A percentile compares a stretch with the other conserved stretches of the same genome.
These are phyloP conservation scores for Kryptopterus vitreolus DNA, from an alignment of 2,797 vertebrate species.

Conservation along the genomic window DNA sequence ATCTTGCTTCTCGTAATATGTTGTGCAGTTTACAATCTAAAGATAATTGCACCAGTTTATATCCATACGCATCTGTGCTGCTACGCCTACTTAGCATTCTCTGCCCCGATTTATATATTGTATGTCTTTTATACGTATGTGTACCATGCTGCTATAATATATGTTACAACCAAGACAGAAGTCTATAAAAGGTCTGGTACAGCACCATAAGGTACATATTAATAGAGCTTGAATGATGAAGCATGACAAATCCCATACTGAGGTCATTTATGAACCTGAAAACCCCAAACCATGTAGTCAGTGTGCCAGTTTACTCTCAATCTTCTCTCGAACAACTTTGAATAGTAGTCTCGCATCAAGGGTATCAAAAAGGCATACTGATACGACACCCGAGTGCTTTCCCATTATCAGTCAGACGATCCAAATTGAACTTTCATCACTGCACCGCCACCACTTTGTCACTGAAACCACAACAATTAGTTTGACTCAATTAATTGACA, in stretches of 20 bases:
- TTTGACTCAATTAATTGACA: conserved; percentile 51
- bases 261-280: not conserved
- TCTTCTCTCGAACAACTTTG: not conserved
- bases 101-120: not conserved
- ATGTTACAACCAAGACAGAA: not conserved
- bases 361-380: conserved; percentile 45
- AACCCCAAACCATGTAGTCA: not conserved
- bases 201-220: not conserved
- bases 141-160: not conserved
- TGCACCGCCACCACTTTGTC: conserved; percentile 45
- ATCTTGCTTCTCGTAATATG: not conserved
- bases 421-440: conserved; percentile 56
- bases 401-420: conserved; percentile 37
- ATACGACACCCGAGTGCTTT: conserved; percentile 42
- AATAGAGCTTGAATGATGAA: not conserved
- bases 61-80: not conserved
- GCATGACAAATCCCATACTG: not conserved
- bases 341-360: not conserved
- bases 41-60: not conserved
- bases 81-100: not conserved
- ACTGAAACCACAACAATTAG: conserved; percentile 52
- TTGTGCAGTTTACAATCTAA: not conserved
- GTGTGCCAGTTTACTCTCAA: not conserved
- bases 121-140: too few species aligned
- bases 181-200: not conserved